phyloP scores from a whole-genome alignment of 2,888 invertebrate genomes.

The Suillia variegata region DNA sequence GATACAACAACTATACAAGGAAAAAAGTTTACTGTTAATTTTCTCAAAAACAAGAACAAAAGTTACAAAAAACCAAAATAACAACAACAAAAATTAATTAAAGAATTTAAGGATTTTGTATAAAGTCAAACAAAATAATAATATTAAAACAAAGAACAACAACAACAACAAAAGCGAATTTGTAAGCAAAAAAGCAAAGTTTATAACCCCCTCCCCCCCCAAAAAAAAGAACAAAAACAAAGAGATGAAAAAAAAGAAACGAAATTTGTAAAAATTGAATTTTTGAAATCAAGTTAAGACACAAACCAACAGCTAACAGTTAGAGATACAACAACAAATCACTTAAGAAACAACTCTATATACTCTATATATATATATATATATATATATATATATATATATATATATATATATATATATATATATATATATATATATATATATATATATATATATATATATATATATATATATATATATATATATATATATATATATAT shows the following conservation, averaged over 20 bases:
- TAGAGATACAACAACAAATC: neutral
- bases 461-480: slow-evolving; percentile 7
- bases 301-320: neutral
- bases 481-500: slow-evolving; percentile 11
- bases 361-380: neutral
- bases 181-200: neutral
- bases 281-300: no score
- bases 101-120: slow-evolving; percentile 6
- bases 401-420: slow-evolving; percentile 12
- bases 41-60: slow-evolving; percentile 13
- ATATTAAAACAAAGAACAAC: no score
- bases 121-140: neutral
- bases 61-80: neutral
- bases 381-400: slow-evolving; percentile 9
- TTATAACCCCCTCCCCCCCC: no score
- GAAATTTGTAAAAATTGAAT: neutral
- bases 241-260: neutral
- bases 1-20: slow-evolving; percentile 51
- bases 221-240: neutral
- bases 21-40: slow-evolving; percentile 34
- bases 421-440: neutral
- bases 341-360: neutral
- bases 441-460: slow-evolving; percentile 6
- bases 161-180: neutral
- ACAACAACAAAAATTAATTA: neutral